A percentile compares a stretch with the other conserved stretches of the same genome.
Evolutionary conservation across 1,140 invertebrate species (phyloP).

Genomic region (Drosophila sproati): DNA sequence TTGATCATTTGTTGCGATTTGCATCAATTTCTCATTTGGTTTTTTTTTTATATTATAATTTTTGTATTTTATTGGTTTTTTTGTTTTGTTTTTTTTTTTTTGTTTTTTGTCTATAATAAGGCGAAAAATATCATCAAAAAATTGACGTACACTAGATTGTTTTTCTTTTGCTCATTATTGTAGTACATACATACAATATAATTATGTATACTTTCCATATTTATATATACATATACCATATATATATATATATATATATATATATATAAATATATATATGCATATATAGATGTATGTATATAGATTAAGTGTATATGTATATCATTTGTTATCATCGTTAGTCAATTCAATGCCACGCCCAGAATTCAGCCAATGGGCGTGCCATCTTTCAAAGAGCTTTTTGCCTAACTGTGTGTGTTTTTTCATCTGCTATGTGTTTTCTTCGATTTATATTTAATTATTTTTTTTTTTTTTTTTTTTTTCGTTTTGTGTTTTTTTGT

Average conservation of each 20-base stretch:
- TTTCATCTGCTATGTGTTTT: constrained; percentile 13
- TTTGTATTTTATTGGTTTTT: constrained; percentile 29
- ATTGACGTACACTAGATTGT: constrained; percentile 82
- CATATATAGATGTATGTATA: constrained; percentile 27
- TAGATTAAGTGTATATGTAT: constrained; percentile 20
- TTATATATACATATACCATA: no score
- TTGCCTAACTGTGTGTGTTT: not conserved
- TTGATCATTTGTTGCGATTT: not conserved
- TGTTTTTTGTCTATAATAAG: constrained; percentile 74
- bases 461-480: constrained; percentile 27
- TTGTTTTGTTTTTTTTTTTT: constrained; percentile 17
- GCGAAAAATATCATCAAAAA: constrained; percentile 83
- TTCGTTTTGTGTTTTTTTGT: constrained; percentile 17
- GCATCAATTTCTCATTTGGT: constrained; percentile 20
- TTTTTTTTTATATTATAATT: constrained; percentile 24
- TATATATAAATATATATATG: constrained; percentile 21
- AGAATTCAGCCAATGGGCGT: constrained; percentile 15
- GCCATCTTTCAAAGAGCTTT: constrained; percentile 1
- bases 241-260: constrained; percentile 21
- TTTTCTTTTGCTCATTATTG: constrained; percentile 61
- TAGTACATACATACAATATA: constrained; percentile 26
- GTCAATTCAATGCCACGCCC: constrained; percentile 14
- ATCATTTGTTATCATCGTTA: constrained; percentile 17
- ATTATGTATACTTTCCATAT: no score
- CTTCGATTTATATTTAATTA: constrained; percentile 4